phyloP scores from a whole-genome alignment of 2,888 invertebrate genomes.

The Hyposoter dolosus region DNA sequence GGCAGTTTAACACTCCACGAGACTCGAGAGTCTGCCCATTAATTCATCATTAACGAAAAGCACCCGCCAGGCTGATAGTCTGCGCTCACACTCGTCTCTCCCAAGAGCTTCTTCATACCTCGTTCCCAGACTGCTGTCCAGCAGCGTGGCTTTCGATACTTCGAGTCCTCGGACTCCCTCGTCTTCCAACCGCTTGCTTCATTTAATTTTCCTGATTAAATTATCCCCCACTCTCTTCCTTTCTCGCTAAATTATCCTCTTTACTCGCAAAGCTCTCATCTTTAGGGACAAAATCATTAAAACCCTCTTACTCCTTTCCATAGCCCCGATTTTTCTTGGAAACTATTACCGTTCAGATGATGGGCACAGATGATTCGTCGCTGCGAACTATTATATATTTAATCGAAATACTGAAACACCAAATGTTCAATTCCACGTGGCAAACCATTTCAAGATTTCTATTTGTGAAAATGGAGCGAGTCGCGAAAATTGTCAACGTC shows the following conservation, averaged over 20 bases:
- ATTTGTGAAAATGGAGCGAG: too few species aligned
- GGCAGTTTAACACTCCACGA: constrained; percentile 12
- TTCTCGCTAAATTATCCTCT: background rate
- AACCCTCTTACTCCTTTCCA: background rate
- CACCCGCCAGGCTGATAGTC: background rate
- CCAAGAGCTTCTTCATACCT: constrained; percentile 8
- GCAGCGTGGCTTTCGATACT: constrained; percentile 35
- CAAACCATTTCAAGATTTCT: too few species aligned
- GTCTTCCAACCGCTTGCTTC: constrained; percentile 38
- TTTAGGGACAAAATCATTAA: background rate
- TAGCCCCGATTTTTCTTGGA: background rate
- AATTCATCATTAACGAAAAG: constrained; percentile 58
- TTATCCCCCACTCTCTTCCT: constrained; percentile 39
- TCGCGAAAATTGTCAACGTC: background rate
- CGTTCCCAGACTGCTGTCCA: constrained; percentile 23
- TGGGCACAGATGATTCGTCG: background rate
- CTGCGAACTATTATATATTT: background rate
- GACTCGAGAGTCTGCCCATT: constrained; percentile 23
- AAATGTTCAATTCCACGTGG: background rate
- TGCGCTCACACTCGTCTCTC: background rate
- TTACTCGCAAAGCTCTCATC: background rate
- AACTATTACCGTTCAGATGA: background rate
- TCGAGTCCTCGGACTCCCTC: constrained; percentile 29
- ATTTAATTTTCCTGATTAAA: constrained; percentile 60
- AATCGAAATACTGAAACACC: background rate